A percentile compares a stretch with the other conserved stretches of the same genome.
phyloP scores from a whole-genome alignment of 2,113 vertebrate species.

The Sterna hirundo region DNA sequence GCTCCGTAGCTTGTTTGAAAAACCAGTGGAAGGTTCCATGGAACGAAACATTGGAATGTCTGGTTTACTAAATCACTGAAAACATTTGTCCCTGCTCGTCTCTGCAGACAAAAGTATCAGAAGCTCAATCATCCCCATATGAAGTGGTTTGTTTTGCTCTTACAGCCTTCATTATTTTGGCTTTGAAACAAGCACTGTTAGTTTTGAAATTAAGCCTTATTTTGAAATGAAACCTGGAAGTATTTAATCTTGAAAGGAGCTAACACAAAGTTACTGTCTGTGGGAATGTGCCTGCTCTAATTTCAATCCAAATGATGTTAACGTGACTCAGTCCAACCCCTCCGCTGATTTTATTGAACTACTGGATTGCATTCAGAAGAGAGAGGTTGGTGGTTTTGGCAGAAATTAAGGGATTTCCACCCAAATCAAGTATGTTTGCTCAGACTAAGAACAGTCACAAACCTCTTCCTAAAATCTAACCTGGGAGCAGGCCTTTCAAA shows the following conservation, averaged over 20 bases:
- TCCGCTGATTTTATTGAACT: not conserved
- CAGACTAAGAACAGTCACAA: not conserved
- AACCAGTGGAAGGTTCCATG: not conserved
- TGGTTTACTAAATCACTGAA: not conserved
- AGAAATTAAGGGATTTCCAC: not conserved
- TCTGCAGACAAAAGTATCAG: not conserved
- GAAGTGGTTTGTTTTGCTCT: not conserved
- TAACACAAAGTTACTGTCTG: not conserved
- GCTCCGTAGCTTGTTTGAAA: not conserved
- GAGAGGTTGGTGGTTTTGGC: not conserved
- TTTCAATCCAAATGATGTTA: not conserved
- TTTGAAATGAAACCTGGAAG: not conserved
- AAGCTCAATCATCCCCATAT: not conserved
- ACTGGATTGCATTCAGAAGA: not conserved
- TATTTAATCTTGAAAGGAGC: not conserved
- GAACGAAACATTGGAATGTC: not conserved
- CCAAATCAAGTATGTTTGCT: not conserved
- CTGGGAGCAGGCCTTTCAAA: not conserved
- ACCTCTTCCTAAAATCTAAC: not conserved
- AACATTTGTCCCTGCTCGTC: not conserved
- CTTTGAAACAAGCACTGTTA: not conserved
- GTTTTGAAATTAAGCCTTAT: not conserved
- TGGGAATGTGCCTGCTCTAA: not conserved
- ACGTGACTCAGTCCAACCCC: not conserved
- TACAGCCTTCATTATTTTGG: not conserved